Base-by-base conservation (phyloP, 1,140 invertebrate genomes). In the Choristoneura fumiferana region DNA sequence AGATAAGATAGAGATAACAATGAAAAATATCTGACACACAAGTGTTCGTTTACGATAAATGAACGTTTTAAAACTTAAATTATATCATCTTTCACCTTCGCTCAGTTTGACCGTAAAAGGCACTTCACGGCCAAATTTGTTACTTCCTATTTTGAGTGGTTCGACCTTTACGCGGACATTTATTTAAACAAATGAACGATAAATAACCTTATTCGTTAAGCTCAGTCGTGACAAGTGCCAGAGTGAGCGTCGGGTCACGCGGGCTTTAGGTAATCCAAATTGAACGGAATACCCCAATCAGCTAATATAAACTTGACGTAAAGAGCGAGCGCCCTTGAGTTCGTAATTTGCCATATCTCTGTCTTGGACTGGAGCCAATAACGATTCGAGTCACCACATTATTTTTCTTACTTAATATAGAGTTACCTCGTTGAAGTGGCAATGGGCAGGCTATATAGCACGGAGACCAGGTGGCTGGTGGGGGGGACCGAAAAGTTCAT, bases 351-450 rank as follows among this genome's bases (percentile, higher is more conserved):
- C 64, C 70, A 71, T 71, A 68, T 76, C 54, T 43, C 63, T 58
- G 57, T 54, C 61, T 69, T 85, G 82, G 82, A 75, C 52, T 37
- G 63, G 1, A 71, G 82, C 78, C 82, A 85, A n/a, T n/a, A 77
- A 36, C 58, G 63, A 76, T 71, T 79, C 63, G 65, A 60, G 58
- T 74, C 69, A 65, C 57, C 59, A 57, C 74, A 67, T 72, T 71
- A 69, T 72, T 81, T 81, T 75, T 68, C 78, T 77, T 75, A 74
- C 57, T 78, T 72, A 67, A 73, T 59, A 70, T 53, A 60, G 17
- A 56, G 54, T 49, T 67, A 73, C 65, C 68, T 63, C 54, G 62
- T 63, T 66, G 58, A 53, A 18, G 22, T 12, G 18, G 39, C 54
- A 3, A 29, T n/a, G n/a, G n/a, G n/a, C n/a, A n/a, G n/a, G n/a